These are phyloP conservation scores for Phytoseiulus persimilis DNA, from an alignment of 2,888 invertebrate genomes.

Conservation along the genomic window DNA sequence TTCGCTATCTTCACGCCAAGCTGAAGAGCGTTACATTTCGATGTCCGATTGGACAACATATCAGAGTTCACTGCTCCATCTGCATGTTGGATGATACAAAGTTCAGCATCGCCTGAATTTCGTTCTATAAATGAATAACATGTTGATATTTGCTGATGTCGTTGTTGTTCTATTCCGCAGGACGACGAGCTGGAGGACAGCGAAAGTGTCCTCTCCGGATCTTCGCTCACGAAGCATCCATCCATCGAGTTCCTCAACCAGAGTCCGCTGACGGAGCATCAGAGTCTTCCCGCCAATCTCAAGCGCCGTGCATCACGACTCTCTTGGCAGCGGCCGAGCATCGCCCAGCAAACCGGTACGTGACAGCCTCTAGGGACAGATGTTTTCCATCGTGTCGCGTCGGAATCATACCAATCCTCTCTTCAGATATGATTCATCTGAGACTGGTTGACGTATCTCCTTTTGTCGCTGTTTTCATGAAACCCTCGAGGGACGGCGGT, in stretches of 20 bases:
- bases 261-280: constrained; percentile 18
- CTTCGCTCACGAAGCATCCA: constrained; percentile 31
- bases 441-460: too few species aligned
- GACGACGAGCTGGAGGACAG: constrained; percentile 36
- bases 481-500: neutral
- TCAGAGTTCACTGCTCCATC: too few species aligned
- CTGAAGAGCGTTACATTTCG: too few species aligned
- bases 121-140: too few species aligned
- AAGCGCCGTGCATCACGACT: constrained; percentile 30
- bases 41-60: too few species aligned
- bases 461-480: too few species aligned
- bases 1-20: too few species aligned
- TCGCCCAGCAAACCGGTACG: neutral
- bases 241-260: constrained; percentile 27
- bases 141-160: neutral
- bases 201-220: neutral
- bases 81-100: too few species aligned
- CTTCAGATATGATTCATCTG: too few species aligned
- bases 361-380: neutral
- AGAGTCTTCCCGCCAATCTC: constrained; percentile 34
- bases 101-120: too few species aligned
- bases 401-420: too few species aligned
- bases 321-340: constrained; percentile 15
- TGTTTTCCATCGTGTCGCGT: too few species aligned
- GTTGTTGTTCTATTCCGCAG: neutral